These are phyloP conservation scores for Drosophila tanythrix DNA, from an alignment of 2,888 invertebrate species.

Conservation along the genomic window DNA sequence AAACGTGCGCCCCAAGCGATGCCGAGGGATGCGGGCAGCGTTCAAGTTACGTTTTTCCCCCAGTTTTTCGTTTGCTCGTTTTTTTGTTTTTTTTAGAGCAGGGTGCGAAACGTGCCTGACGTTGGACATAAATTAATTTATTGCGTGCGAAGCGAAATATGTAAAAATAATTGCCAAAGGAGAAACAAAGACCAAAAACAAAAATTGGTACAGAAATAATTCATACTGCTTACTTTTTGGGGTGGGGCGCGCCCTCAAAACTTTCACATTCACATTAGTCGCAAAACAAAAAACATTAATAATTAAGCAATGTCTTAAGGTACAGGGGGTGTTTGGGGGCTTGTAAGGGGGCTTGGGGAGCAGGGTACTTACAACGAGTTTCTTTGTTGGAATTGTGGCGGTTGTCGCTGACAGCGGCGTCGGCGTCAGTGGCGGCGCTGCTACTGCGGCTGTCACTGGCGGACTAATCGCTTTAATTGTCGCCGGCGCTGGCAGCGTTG, in stretches of 20 bases:
- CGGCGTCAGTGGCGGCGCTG: constrained; percentile 81
- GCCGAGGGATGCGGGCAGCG: constrained; percentile 4
- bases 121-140: constrained; percentile 80
- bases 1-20: constrained; percentile 60
- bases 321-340: background rate
- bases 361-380: constrained; percentile 84
- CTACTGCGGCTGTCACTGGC: constrained; percentile 76
- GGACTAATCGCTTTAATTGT: constrained; percentile 85
- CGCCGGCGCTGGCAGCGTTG: constrained; percentile 82
- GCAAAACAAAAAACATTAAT: constrained; percentile 55
- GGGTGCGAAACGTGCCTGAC: constrained; percentile 74
- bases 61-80: background rate
- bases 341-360: background rate
- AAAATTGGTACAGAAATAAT: constrained; percentile 66
- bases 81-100: constrained; percentile 17
- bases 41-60: background rate
- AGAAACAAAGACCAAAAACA: constrained; percentile 24
- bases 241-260: constrained; percentile 35
- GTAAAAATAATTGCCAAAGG: constrained; percentile 49
- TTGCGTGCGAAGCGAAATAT: constrained; percentile 77
- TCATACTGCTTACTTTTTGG: constrained; percentile 70
- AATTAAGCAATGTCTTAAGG: constrained; percentile 68
- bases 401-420: constrained; percentile 78
- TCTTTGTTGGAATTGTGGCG: constrained; percentile 84
- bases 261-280: constrained; percentile 65